phyloP scores from a whole-genome alignment of 2,888 invertebrate species.

The Xanthorhoe designata region DNA sequence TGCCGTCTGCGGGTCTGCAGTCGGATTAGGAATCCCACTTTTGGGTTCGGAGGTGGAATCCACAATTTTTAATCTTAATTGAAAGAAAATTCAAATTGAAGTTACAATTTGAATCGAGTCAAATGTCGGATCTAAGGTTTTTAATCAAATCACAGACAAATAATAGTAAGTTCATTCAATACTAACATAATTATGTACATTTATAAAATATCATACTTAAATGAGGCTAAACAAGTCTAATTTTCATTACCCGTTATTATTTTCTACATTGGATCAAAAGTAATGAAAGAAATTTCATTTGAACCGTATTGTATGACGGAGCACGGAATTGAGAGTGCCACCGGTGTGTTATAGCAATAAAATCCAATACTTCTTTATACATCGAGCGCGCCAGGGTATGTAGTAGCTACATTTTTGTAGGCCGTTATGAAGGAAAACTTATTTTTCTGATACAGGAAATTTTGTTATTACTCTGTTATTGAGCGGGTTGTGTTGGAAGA shows the following conservation, averaged over 20 bases:
- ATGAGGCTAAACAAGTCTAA: not conserved
- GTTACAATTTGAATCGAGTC: too few species aligned
- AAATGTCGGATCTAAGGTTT: too few species aligned
- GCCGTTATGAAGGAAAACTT: not conserved
- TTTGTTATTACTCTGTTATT: not conserved
- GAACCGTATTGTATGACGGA: slow-evolving; percentile 4
- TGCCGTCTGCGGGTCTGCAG: too few species aligned
- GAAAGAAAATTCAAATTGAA: too few species aligned
- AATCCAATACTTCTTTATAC: slow-evolving; percentile 62
- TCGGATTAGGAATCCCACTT: too few species aligned
- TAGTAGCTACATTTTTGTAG: slow-evolving; percentile 14
- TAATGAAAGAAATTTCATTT: slow-evolving; percentile 1
- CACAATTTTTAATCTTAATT: too few species aligned
- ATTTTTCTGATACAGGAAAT: not conserved
- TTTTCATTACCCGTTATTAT: not conserved
- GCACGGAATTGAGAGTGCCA: slow-evolving; percentile 43
- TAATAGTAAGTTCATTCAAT: too few species aligned
- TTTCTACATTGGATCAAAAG: not conserved
- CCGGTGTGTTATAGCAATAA: slow-evolving; percentile 47
- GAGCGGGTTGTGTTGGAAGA: too few species aligned
- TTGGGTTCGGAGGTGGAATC: too few species aligned
- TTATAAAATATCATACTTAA: too few species aligned
- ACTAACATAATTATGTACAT: too few species aligned
- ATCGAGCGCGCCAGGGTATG: slow-evolving; percentile 43
- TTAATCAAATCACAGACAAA: too few species aligned